Base-by-base conservation (phyloP, 2,888 invertebrate species). In the Ariolimax columbianus region DNA sequence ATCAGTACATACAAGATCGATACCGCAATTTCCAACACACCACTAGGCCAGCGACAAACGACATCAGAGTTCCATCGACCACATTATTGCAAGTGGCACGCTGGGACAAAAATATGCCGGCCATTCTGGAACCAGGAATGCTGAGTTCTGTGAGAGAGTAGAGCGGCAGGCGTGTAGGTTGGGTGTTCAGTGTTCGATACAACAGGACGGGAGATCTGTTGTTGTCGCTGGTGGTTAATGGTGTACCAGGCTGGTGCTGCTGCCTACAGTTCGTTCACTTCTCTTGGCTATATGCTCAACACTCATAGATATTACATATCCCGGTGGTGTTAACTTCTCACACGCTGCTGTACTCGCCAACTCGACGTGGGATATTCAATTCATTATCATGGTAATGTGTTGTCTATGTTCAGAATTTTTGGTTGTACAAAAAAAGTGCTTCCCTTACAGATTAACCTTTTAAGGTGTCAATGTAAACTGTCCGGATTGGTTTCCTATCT, bases 1-100 rank as follows among this genome's bases (percentile, higher is more conserved):
- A n/a, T n/a, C 70, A 40, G n/a, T 63, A 63, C 59, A n/a, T 26
- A 63, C 0, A 3, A 38, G 78, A 78, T 78, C 78, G 63, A 78
- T 78, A 40, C 40, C 40, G 19, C 78, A 36, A 63, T 38, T 63
- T 59, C 40, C 78, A 63, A 26, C 78, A 73, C 73, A 40, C 55
- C 59, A 78, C 14, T 63, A 33, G 40, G 78, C 63, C 33, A 77
- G 55, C 36, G 51, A 33, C 51, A 51, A 55, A 38, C 33, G 77
- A 77, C 51, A 77, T 51, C 19, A 30, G 23, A 55, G 55, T 33
- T 55, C 36, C 38, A 59, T 63, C 63, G 78, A 78, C 63, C 55
- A 33, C 33, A 30, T 19, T n/a, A 23, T 55, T 59, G 55, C 1
- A 23, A 40, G n/a, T 26, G n/a, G 40, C 78, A 40, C 78, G 59